Evolutionary conservation across 2,888 invertebrate genomes (phyloP).

Genomic region (Serripes groenlandicus): DNA sequence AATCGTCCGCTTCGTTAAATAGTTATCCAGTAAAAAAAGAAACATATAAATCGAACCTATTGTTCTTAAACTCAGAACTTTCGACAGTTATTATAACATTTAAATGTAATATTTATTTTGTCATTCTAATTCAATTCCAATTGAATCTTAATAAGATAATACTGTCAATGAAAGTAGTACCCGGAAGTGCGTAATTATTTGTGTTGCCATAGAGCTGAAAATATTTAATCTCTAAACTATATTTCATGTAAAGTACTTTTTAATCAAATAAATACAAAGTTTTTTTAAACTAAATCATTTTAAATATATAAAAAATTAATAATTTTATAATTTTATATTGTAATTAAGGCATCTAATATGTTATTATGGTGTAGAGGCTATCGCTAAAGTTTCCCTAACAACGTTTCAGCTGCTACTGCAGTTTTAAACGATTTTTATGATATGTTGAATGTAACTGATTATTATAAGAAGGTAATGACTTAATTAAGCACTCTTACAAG

Average conservation of each 20-base stretch:
- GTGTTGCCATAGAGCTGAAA: too few relatives aligned
- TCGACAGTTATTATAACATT: too few relatives aligned
- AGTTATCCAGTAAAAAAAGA: background rate
- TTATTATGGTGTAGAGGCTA: slow-evolving; percentile 2
- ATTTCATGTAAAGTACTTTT: background rate
- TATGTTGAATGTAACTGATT: background rate
- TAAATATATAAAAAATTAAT: background rate
- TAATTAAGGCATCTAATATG: too few relatives aligned
- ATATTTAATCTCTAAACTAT: slow-evolving; percentile 30
- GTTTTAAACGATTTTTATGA: background rate
- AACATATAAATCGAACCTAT: too few relatives aligned
- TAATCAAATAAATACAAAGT: background rate
- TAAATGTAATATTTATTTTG: too few relatives aligned
- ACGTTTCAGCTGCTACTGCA: slow-evolving; percentile 41
- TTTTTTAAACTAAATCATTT: background rate
- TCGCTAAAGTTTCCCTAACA: slow-evolving; percentile 51
- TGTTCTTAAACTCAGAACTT: too few relatives aligned
- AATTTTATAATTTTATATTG: too few relatives aligned
- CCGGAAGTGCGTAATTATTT: too few relatives aligned
- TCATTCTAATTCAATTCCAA: too few relatives aligned
- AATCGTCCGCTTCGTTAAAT: slow-evolving; percentile 30
- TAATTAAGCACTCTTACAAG: too few relatives aligned
- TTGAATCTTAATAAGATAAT: too few relatives aligned
- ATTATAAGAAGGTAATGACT: background rate
- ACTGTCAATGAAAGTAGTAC: slow-evolving; percentile 5